Conservation (phyloP, 1,140 invertebrate genomes). For the Nilaparvata lugens region DNA sequence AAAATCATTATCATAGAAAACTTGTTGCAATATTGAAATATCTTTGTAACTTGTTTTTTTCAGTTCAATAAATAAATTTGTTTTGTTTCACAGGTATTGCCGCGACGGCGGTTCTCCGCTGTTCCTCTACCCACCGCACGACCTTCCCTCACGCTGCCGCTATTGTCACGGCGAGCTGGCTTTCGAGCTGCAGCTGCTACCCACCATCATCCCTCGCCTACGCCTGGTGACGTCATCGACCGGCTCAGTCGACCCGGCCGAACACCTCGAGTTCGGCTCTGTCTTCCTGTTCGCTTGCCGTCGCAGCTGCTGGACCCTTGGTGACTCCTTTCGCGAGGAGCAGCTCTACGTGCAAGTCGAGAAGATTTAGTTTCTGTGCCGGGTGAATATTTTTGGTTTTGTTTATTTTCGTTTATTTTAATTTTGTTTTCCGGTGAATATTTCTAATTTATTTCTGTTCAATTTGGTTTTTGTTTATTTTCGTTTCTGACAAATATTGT, state of each 20-base stretch:
- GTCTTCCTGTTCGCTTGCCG: slow-evolving; percentile 70
- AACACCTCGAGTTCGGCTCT: slow-evolving; percentile 68
- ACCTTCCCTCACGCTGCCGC: slow-evolving; percentile 44
- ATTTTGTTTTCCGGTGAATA: no score
- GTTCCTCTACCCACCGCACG: slow-evolving; percentile 49
- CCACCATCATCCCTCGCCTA: slow-evolving; percentile 63
- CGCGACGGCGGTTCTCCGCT: slow-evolving; percentile 56
- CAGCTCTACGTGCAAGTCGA: slow-evolving; percentile 67
- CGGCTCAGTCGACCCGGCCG: slow-evolving; percentile 33
- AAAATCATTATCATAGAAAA: no score
- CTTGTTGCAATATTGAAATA: no score
- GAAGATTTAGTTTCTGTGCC: slow-evolving; percentile 27
- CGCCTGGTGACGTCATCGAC: slow-evolving; percentile 38
- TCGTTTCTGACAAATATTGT: no score
- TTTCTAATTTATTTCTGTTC: no score
- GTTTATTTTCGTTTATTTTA: no score
- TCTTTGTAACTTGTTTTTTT: no score
- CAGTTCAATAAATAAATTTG: no score
- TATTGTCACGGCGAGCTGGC: slow-evolving; percentile 60
- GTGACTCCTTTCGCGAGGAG: slow-evolving; percentile 57
- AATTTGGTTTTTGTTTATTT: no score
- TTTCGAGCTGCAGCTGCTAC: slow-evolving; percentile 74
- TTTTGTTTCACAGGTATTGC: slow-evolving; percentile 26
- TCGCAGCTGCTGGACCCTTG: slow-evolving; percentile 70
- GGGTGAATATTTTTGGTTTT: not conserved